These are phyloP conservation scores for Liolophura sinensis DNA, from an alignment of 1,140 invertebrate genomes.

Conservation along the genomic window DNA sequence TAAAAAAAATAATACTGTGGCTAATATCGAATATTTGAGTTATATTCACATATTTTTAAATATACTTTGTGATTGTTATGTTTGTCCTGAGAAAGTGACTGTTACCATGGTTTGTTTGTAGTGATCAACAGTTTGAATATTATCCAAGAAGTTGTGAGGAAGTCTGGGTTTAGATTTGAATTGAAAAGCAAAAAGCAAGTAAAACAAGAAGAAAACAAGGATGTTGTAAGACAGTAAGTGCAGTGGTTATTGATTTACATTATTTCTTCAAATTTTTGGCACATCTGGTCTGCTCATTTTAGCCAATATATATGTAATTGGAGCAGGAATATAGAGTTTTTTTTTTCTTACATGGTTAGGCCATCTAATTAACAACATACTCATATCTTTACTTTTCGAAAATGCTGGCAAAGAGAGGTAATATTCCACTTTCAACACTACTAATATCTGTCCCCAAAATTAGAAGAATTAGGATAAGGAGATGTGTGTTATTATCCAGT, in stretches of 20 bases:
- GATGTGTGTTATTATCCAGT: too few species aligned
- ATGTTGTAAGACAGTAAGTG: conserved; percentile 28
- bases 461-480: too few species aligned
- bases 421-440: too few species aligned
- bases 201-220: conserved; percentile 17
- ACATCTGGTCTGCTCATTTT: too few species aligned
- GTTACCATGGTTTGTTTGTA: conserved; percentile 7
- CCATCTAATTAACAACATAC: too few species aligned
- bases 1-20: not conserved
- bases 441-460: too few species aligned
- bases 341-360: too few species aligned
- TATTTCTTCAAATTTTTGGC: too few species aligned
- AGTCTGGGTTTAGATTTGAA: conserved; percentile 22
- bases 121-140: conserved; percentile 19
- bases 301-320: too few species aligned
- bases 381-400: too few species aligned
- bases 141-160: conserved; percentile 24
- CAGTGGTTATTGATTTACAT: not conserved
- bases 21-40: not conserved
- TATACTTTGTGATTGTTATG: not conserved
- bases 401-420: too few species aligned
- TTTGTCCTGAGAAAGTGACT: not conserved
- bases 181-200: conserved; percentile 7
- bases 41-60: not conserved
- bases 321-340: too few species aligned